Evolutionary conservation across 2,797 vertebrate species (phyloP).

Genomic region (Acanthurus lineatus): DNA sequence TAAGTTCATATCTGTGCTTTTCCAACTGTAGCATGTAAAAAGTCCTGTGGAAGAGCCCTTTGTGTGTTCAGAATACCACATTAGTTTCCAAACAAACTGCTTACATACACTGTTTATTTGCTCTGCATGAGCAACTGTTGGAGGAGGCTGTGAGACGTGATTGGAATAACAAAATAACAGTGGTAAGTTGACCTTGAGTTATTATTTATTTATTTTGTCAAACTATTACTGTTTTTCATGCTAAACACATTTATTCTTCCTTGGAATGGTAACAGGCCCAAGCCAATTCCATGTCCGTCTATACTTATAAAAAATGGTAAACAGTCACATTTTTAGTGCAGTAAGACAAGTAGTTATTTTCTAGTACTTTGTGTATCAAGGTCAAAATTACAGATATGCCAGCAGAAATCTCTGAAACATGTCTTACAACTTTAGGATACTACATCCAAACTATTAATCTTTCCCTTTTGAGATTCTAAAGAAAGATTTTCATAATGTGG

Average conservation of each 20-base stretch:
- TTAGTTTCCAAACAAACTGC: not conserved
- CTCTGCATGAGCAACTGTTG: too few species aligned
- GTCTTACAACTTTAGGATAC: not conserved
- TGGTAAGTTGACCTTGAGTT: too few species aligned
- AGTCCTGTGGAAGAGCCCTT: not conserved
- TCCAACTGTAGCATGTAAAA: not conserved
- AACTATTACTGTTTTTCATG: too few species aligned
- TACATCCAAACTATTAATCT: not conserved
- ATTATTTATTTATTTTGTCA: too few species aligned
- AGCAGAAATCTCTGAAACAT: not conserved
- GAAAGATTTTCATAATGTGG: not conserved
- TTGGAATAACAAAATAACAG: not conserved
- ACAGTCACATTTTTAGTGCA: too few species aligned
- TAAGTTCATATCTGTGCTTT: not conserved
- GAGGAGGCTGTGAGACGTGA: not conserved
- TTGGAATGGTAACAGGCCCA: not conserved
- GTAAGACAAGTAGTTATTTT: too few species aligned
- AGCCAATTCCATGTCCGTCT: not conserved
- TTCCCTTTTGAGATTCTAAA: slow-evolving; percentile 3
- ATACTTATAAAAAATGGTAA: too few species aligned
- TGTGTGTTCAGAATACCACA: not conserved
- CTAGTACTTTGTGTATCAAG: too few species aligned
- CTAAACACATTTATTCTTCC: not conserved
- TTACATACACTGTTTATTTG: not conserved
- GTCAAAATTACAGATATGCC: not conserved